Evolutionary conservation across 1,140 invertebrate genomes (phyloP).

Genomic region (Condylostylus longicornis): DNA sequence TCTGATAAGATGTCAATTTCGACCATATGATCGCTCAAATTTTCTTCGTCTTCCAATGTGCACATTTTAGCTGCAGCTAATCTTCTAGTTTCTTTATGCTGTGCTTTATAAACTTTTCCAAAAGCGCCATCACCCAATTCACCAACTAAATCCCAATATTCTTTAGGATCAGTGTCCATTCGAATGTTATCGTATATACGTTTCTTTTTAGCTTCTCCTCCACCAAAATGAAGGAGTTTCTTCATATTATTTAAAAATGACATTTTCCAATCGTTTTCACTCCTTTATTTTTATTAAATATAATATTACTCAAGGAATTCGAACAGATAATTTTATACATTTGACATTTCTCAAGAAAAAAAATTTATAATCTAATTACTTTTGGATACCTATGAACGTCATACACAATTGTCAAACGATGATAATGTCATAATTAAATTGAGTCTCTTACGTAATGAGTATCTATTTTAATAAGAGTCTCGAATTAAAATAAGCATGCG

Average conservation of each 20-base stretch:
- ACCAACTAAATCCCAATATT: slow-evolving; percentile 91
- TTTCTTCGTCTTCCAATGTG: slow-evolving; percentile 89
- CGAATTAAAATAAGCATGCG: no score
- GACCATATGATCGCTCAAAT: slow-evolving; percentile 94
- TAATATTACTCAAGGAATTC: no score
- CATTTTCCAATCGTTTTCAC: no score
- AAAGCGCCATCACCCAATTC: slow-evolving; percentile 98
- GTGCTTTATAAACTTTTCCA: slow-evolving; percentile 84
- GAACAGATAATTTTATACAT: no score
- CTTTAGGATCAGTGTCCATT: slow-evolving; percentile 80
- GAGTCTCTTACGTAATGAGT: no score
- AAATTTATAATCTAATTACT: no score
- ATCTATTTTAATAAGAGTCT: no score
- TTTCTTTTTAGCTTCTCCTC: slow-evolving; percentile 75
- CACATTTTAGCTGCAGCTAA: slow-evolving; percentile 95
- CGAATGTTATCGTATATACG: slow-evolving; percentile 82
- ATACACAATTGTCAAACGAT: no score
- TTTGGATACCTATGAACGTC: no score
- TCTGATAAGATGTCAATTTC: slow-evolving; percentile 97
- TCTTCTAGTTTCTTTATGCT: slow-evolving; percentile 66
- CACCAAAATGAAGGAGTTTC: slow-evolving; percentile 82
- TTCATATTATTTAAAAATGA: slow-evolving; percentile 89
- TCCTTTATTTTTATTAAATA: no score
- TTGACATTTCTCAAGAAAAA: no score
- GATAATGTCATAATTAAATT: no score